Conservation (phyloP, 2,797 vertebrate species). For the Mus caroli region DNA sequence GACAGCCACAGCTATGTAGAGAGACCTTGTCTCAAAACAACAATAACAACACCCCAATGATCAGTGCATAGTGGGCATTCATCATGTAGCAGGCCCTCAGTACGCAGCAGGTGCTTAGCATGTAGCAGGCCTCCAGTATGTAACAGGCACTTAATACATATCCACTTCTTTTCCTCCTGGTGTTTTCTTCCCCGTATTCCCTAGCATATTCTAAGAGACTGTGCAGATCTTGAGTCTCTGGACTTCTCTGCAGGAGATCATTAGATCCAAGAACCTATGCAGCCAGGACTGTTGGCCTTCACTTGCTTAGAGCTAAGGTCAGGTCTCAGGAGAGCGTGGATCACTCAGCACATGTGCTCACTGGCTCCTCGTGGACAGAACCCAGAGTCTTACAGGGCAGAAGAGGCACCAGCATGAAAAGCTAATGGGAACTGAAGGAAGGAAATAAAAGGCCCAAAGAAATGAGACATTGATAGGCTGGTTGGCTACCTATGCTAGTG, state of each 20-base stretch:
- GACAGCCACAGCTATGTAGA: background rate
- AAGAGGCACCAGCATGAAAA: background rate
- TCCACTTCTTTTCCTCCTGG: background rate
- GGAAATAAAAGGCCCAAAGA: background rate
- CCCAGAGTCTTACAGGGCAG: background rate
- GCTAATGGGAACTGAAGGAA: conserved; percentile 18
- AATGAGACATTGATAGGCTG: background rate
- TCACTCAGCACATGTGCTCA: background rate
- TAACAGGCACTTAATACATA: background rate
- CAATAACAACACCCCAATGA: background rate
- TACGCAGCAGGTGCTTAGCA: no score
- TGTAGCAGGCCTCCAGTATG: no score
- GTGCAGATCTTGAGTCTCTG: background rate
- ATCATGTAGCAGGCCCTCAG: background rate
- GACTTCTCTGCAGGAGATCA: background rate
- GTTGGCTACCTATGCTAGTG: background rate
- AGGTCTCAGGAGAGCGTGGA: background rate
- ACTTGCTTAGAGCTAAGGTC: background rate
- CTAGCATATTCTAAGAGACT: background rate
- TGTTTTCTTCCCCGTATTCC: background rate
- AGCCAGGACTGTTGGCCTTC: background rate
- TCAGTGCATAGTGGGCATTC: background rate
- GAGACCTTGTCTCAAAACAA: background rate
- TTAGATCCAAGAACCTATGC: background rate
- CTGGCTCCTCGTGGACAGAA: background rate